Evolutionary conservation across 2,797 vertebrate genomes (phyloP), one percentile per base, ranked within the genome.

Genomic region (Gallinago solitaria): DNA sequence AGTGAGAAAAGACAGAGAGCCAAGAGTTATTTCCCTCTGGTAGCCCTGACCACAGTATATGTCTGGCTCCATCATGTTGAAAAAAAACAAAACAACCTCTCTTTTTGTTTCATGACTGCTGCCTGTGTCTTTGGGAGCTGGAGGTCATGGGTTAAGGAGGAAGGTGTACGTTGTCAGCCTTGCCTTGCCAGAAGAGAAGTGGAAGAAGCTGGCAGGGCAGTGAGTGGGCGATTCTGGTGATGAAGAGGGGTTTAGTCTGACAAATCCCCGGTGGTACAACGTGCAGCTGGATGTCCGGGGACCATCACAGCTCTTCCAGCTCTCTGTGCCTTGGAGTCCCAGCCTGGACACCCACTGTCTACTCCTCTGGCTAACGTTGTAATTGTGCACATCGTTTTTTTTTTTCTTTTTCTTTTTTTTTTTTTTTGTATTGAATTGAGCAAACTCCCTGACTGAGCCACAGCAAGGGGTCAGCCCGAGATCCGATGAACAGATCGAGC

Each of bases 191-290:
- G 54, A 53, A 57, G 18, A 80, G 41, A 74, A 70, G 16, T 11
- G 20, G 59, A 67, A 89, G 63, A 53, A 81, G 16, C 17, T 27
- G 28, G 4, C n/a, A 16, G 9, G 33, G 70, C 68, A 70, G 41
- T 6, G 53, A 25, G 35, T 9, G 17, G 23, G 20, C 0, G 3
- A 37, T 25, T 70, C 28, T 27, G 33, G 16, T 18, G 3, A 45
- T 20, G 35, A 84, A 69, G 60, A 33, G 28, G 51, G 35, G 30
- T 9, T 88, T 17, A 33, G 5, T 12, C 23, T 54, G 24, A n/a
- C 4, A 25, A 57, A 75, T 32, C 4, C 2, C 0, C 2, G 0
- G 11, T 3, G 9, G 9, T 48, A 3, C 16, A 19, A 32, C 1
- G 0, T 18, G 6, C 23, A 35, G 7, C 25, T 15, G 45, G 5